Base-by-base conservation (phyloP, 2,888 invertebrate species). In the Drosophila tanythrix region DNA sequence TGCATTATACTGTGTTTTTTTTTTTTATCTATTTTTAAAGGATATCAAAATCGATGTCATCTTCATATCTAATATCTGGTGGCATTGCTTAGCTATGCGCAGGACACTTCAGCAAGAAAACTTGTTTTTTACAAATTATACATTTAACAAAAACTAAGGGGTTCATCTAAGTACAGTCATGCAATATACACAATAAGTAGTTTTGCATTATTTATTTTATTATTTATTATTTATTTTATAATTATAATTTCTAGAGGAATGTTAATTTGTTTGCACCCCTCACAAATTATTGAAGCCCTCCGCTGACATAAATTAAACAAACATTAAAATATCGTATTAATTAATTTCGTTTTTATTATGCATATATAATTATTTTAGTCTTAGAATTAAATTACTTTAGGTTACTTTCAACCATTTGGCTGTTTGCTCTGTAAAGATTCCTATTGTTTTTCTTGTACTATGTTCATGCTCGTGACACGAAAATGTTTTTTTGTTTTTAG, bases 391-490 rank as follows among this genome's bases (percentile, higher is more conserved):
- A 43, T 76, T 79, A 68, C 48, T 65, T 75, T 81, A 64, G 55
- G 18, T 68, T 68, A 57, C 70, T 61, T 35, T 48, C 51, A 68
- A 65, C 70, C 69, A 52, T 67, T 68, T 59, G 73, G 68, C 71
- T 70, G 70, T 68, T 36, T 79, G 68, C 27, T 76, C 58, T 76
- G 70, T 87, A 81, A 79, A 87, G 82, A 86, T 89, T 81, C 81
- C 88, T 90, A 88, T 84, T 78, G 80, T 81, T 76, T 25, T 51
- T 74, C 81, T 91, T 91, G 91, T 91, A 91, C 91, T 91, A 74
- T 92, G 74, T 71, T 90, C 88, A 88, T 92, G 91, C 91, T 92
- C 92, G 70, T 88, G 81, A 78, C 79, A 83, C 75, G 66, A 83
- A 82, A 78, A 76, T 69, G 57, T 57, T 78, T 50, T 25, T 46